Evolutionary conservation across 1,140 invertebrate species (phyloP), one percentile per base, ranked within the genome.

Genomic region (Brachionus plicatilis): DNA sequence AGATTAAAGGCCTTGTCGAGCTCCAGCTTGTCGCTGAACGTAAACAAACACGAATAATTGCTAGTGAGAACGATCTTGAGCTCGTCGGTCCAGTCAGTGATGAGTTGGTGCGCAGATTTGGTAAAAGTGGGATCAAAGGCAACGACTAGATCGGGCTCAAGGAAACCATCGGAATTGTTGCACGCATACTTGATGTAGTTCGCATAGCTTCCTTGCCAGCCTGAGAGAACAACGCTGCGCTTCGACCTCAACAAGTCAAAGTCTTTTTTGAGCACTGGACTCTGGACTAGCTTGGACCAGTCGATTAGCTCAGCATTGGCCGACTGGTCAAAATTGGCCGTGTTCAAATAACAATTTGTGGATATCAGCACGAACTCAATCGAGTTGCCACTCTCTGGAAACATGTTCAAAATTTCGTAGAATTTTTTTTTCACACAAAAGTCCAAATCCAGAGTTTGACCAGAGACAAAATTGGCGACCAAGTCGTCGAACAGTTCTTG

Each of bases 11-110:
- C 79, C 14, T 68, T 60, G 8, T 82, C 53, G 2, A 65, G 43
- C 27, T 82, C 79, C 3, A 43, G n/a, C 37, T 37, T 82, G 7
- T 82, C 50, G 27, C 43, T 82, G 45, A 82, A 82, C 7, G 79
- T 82, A 60, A 82, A 82, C 17, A 82, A 41, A 68, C 79, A 82
- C 24, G 65, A 17, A 45, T n/a, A 82, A 82, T 17, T 60, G 20
- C 60, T 82, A 2, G 50, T 66, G 8, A 82, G 41, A 37, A 82
- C 66, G 33, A 68, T 45, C 65, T 82, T 82, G 7, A 82, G 20
- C n/a, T 82, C 79, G 27, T 82, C 79, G 27, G 79, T 65, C 79
- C 79, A 82, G 41, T 82, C 79, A 37, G 50, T 82, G 20, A 82
- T 65, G 9, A 82, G 33, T 65, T 82, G 66, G n/a, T 82, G 79